Evolutionary conservation across 1,140 invertebrate genomes (phyloP), one percentile per base, ranked within the genome.

Genomic region (Sinonovacula constricta): DNA sequence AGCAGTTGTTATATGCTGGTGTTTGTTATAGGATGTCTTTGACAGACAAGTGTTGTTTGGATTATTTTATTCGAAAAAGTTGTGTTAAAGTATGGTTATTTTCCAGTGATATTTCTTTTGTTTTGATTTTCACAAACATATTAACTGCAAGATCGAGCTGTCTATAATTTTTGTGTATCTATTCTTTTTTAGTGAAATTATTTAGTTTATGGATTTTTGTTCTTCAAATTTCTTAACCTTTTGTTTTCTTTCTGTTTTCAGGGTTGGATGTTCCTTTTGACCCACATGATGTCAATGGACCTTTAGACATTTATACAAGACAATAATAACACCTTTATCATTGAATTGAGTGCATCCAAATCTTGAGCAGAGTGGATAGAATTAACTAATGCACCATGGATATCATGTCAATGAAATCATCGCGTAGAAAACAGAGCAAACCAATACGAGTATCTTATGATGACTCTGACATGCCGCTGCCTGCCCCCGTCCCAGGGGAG

Each of bases 391-490:
- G 0, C 56, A 59, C 65, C 60, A 84, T 84, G 83, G 83, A 84
- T 79, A 36, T 79, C 18, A 79, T 85, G 66, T 77, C 82, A 63
- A 89, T 87, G 85, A 90, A 88, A 81, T 85, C 87, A 31, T 89
- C 85, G 74, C 81, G 90, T n/a, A 79, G 90, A 34, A 91, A 91
- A 80, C 90, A 90, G 77, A 88, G 86, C 22, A 91, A 90, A 83
- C 90, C 90, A 74, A 87, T 88, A 78, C 85, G 89, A 76, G 87
- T 90, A 63, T 86, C 87, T n/a, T 82, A 83, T 22, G 79, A 81
- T 31, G 84, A 86, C 53, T 49, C 81, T 33, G 80, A 65, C 7
- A 53, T 57, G 34, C 67, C 78, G 30, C 63, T 70, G 62, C 66
- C 70, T 36, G 26, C 53, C 39, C 49, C 54, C 18, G 56, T 59